phyloP scores from a whole-genome alignment of 2,888 invertebrate genomes.

The Eupithecia exiguata region DNA sequence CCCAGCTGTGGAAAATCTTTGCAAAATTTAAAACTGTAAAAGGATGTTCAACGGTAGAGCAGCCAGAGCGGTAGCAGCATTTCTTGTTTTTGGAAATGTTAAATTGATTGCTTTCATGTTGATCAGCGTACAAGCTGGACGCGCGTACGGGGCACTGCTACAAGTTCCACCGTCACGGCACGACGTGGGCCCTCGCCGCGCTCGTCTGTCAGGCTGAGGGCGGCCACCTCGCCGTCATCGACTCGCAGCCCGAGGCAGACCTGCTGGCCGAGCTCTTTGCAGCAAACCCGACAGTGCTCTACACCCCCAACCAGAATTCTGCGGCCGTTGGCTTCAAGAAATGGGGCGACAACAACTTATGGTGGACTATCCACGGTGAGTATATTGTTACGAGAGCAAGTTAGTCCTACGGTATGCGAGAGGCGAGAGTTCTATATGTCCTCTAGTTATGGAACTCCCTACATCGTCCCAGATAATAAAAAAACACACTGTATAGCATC shows the following conservation, averaged over 20 bases:
- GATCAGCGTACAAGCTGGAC: slow-evolving; percentile 14
- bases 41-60: too few relatives aligned
- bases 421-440: not conserved
- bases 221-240: slow-evolving; percentile 15
- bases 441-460: not conserved
- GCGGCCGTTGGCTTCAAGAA: not conserved
- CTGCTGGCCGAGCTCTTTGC: slow-evolving; percentile 13
- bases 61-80: too few relatives aligned
- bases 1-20: too few relatives aligned
- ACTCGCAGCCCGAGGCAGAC: slow-evolving; percentile 9
- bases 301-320: not conserved
- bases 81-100: too few relatives aligned
- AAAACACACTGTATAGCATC: too few relatives aligned
- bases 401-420: not conserved
- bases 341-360: not conserved
- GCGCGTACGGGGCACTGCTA: slow-evolving; percentile 18
- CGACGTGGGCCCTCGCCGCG: slow-evolving; percentile 5
- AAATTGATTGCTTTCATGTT: too few relatives aligned
- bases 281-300: not conserved
- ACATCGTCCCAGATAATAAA: too few relatives aligned
- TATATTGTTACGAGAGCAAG: not conserved
- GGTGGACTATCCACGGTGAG: slow-evolving; percentile 25
- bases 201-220: slow-evolving; percentile 20
- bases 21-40: too few relatives aligned
- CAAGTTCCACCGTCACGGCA: slow-evolving; percentile 15